phyloP scores from a whole-genome alignment of 2,113 vertebrate species.

The Pseudopipra pipra region DNA sequence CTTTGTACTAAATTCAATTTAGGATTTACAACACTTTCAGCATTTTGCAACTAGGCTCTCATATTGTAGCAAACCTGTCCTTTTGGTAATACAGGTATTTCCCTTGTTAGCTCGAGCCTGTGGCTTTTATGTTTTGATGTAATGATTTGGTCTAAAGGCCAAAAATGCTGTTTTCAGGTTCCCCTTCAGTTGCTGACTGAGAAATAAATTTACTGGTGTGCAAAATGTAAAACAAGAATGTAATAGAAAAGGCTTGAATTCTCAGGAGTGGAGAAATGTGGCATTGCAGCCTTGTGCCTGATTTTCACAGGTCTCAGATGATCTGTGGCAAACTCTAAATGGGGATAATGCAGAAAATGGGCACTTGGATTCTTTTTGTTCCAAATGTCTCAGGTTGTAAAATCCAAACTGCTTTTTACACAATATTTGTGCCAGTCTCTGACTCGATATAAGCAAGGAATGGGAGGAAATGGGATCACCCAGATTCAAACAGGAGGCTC shows the following conservation, averaged over 20 bases:
- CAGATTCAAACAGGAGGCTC: not conserved
- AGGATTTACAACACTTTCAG: not conserved
- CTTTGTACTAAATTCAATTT: not conserved
- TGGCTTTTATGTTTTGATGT: not conserved
- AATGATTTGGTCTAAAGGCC: not conserved
- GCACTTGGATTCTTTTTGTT: not conserved
- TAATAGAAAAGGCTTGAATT: not conserved
- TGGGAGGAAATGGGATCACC: not conserved
- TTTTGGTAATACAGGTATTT: not conserved
- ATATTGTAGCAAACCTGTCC: not conserved
- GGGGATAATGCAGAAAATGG: not conserved
- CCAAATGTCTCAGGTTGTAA: not conserved
- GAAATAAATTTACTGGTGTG: not conserved
- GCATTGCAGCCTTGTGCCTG: not conserved
- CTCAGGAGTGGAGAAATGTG: not conserved
- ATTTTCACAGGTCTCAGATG: not conserved
- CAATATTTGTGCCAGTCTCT: not conserved
- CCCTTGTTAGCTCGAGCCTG: not conserved
- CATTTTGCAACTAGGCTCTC: not conserved
- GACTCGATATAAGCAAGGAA: not conserved
- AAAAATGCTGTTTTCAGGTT: not conserved
- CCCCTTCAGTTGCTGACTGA: not conserved
- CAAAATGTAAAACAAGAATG: not conserved
- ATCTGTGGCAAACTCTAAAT: not conserved
- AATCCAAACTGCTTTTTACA: not conserved